Percentiles rank a stretch among this genome's conserved stretches.
Conservation (phyloP, 1,140 invertebrate species). For the Colletes latitarsis region DNA sequence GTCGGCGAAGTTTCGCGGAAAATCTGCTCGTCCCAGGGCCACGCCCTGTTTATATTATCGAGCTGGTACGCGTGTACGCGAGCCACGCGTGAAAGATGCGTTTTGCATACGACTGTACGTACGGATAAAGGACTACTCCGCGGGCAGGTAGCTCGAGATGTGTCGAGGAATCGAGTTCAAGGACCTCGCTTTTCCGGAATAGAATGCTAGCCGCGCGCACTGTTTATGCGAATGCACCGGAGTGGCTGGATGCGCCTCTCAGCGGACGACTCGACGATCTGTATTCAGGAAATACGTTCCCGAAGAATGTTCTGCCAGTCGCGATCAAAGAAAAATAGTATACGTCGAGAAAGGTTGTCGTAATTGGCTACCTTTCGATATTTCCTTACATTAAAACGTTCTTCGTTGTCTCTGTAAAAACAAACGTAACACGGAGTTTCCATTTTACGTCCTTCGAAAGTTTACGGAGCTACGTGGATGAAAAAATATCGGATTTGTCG, state of each 20-base stretch:
- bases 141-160: slow-evolving; percentile 21
- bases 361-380: too few relatives aligned
- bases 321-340: too few relatives aligned
- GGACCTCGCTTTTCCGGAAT: slow-evolving; percentile 43
- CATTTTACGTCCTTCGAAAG: too few relatives aligned
- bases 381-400: too few relatives aligned
- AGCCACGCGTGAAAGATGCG: slow-evolving; percentile 7
- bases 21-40: slow-evolving; percentile 1
- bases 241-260: background rate
- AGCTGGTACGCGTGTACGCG: background rate
- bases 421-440: too few relatives aligned
- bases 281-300: slow-evolving; percentile 4
- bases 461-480: too few relatives aligned
- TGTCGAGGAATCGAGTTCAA: slow-evolving; percentile 41
- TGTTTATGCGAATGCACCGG: slow-evolving; percentile 2
- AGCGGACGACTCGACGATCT: background rate
- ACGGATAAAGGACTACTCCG: slow-evolving; percentile 29
- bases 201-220: slow-evolving; percentile 10
- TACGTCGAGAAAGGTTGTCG: too few relatives aligned
- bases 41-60: slow-evolving; percentile 24
- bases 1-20: slow-evolving; percentile 14
- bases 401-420: too few relatives aligned
- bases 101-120: slow-evolving; percentile 7
- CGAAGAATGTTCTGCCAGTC: background rate
- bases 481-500: too few relatives aligned